Conservation (phyloP, 2,888 invertebrate species). For the Drosophila engyochracea region DNA sequence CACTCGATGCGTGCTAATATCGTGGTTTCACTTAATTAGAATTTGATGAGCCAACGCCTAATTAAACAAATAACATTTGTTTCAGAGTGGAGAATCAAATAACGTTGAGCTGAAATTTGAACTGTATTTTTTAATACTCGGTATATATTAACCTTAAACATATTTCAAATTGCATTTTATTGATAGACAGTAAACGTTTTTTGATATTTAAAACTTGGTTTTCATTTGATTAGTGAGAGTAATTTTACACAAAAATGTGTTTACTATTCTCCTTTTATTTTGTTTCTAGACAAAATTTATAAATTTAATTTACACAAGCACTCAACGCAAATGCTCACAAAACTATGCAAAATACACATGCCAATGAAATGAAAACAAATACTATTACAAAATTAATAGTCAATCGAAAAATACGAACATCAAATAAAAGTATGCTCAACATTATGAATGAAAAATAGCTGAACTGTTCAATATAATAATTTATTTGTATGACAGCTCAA, state of each 20-base stretch:
- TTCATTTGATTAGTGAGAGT: not conserved
- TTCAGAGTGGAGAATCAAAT: not conserved
- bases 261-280: not conserved
- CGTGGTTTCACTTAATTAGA: constrained; percentile 41
- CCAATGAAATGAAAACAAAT: not conserved
- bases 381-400: not conserved
- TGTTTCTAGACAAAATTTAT: not conserved
- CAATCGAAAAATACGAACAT: not conserved
- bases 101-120: not conserved
- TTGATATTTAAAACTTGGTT: no score
- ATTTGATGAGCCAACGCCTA: constrained; percentile 35
- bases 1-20: constrained; percentile 43
- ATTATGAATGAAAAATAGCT: not conserved
- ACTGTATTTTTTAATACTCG: not conserved
- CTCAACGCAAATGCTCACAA: not conserved
- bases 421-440: no score
- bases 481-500: not conserved
- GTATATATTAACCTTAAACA: not conserved
- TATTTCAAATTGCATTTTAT: not conserved
- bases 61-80: constrained; percentile 23
- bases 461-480: not conserved
- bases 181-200: not conserved
- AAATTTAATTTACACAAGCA: not conserved
- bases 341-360: not conserved
- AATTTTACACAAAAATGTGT: not conserved